Evolutionary conservation across 2,113 vertebrate species (phyloP), one percentile per base, ranked within the genome.

Genomic region (Epinephelus lanceolatus): DNA sequence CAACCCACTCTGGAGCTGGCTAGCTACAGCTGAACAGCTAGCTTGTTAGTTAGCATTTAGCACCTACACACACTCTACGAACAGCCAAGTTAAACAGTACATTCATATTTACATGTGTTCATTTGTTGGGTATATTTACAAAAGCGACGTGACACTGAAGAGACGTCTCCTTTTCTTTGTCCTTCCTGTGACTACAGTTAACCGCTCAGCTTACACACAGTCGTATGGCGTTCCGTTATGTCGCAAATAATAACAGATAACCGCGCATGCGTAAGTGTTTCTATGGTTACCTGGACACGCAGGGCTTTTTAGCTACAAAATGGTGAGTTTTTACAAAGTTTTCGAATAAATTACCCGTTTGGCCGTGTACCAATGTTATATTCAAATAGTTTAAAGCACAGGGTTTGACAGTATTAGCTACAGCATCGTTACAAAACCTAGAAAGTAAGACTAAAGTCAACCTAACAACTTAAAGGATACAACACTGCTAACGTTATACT

Each of bases 261-360:
- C 5, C 0, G 11, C 92, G 93, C 94, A 86, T 89, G 91, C 82
- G 86, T 23, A 0, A 0, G 0, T 0, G 90, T 92, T 88, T 40
- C 89, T 37, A 92, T 86, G 72, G 93, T 88, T 80, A 86, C 88
- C 0, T 2, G 10, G 59, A 89, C 81, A 71, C 86, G 23, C 11
- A 6, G 17, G 0, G 11, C 37, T 27, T 47, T 57, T 21, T 7
- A 0, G 14, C 9, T 49, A 19, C 21, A 76, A 13, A 0, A 91
- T 92, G 92, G 92, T 93, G 49, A 74, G 89, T 75, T 80, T 76
- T 73, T 11, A 30, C 3, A 5, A 0, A 52, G 65, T 51, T 53
- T 17, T 19, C 11, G 0, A 53, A 14, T 19, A 65, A 27, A 42
- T 2, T 0, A 2, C 4, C 8, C 2, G 3, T 55, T 37, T 37